Evolutionary conservation across 2,113 vertebrate species (phyloP).

Genomic region (Eubucco bourcierii): DNA sequence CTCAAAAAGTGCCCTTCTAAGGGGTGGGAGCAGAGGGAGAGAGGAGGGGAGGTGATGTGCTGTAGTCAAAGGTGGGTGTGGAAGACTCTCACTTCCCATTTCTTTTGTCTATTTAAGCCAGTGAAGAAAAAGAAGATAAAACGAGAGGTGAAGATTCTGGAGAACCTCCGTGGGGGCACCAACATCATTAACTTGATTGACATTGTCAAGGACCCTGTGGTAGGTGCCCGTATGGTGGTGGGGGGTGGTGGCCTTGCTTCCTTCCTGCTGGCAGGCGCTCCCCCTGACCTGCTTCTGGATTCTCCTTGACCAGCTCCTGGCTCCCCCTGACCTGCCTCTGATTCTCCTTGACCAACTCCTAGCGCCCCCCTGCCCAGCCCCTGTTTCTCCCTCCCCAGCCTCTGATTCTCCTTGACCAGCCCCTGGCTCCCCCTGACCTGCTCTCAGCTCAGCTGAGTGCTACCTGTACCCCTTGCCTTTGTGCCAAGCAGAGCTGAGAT

Average conservation of each 20-base stretch:
- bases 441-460: neutral
- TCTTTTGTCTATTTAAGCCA: conserved; percentile 86
- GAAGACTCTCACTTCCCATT: conserved; percentile 77
- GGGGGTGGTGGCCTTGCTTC: neutral
- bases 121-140: conserved; percentile 99
- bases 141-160: conserved; percentile 98
- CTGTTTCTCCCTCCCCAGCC: too few species aligned
- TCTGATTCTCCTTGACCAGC: too few species aligned
- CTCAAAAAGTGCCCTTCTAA: neutral
- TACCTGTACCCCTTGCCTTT: neutral
- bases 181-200: conserved; percentile 98
- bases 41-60: neutral
- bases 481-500: rapidly evolving
- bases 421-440: neutral
- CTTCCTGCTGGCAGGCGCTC: rapidly evolving
- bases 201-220: conserved; percentile 98
- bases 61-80: neutral
- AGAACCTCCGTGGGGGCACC: conserved; percentile 95
- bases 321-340: too few species aligned
- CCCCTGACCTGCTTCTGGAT: too few species aligned
- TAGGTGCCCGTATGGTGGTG: conserved; percentile 71
- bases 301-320: too few species aligned
- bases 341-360: too few species aligned
- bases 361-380: too few species aligned
- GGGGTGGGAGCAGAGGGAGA: neutral